These are phyloP conservation scores for Apocrypta bakeri DNA, from an alignment of 1,140 invertebrate genomes.

Conservation along the genomic window DNA sequence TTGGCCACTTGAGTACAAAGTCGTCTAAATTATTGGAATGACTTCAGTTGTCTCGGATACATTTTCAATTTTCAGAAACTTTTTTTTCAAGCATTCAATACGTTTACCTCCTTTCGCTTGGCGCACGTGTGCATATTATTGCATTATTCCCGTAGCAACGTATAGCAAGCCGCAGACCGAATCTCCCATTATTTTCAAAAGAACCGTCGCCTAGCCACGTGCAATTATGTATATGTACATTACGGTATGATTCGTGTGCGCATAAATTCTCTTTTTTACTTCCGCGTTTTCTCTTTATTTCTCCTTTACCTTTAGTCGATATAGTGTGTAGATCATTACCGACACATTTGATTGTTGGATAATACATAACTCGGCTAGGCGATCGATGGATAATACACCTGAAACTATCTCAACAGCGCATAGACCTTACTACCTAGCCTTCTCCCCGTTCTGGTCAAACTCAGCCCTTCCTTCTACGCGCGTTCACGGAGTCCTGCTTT, in stretches of 20 bases:
- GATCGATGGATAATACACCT: conserved; percentile 52
- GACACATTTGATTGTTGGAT: conserved; percentile 56
- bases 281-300: neutral
- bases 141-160: too few species aligned
- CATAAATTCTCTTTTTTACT: conserved; percentile 45
- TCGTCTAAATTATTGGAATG: too few species aligned
- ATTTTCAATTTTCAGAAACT: too few species aligned
- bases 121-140: too few species aligned
- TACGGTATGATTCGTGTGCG: conserved; percentile 2
- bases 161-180: too few species aligned
- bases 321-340: conserved; percentile 62
- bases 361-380: conserved; percentile 55
- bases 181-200: too few species aligned
- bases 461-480: neutral
- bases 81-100: neutral
- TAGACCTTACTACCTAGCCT: neutral
- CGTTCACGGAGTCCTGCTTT: neutral
- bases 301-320: neutral
- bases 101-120: neutral
- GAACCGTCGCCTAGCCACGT: neutral
- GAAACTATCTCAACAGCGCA: neutral
- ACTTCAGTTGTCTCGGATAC: too few species aligned
- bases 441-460: neutral
- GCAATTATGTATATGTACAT: neutral
- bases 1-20: too few species aligned